These are phyloP conservation scores for Silurus asotus DNA, from an alignment of 2,113 vertebrate species.

Conservation along the genomic window DNA sequence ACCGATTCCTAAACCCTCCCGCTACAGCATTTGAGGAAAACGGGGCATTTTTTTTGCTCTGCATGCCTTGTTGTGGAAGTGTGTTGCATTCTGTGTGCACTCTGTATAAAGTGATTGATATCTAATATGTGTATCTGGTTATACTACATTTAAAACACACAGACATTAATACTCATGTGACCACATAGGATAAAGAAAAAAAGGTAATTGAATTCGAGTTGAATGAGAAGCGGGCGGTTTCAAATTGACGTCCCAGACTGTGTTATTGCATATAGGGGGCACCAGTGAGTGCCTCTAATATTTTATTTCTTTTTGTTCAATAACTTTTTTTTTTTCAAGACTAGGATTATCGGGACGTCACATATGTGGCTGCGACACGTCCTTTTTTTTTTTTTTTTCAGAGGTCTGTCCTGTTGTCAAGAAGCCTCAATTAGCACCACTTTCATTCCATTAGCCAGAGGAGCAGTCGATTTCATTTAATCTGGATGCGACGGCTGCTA, in stretches of 20 bases:
- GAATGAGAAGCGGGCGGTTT: not conserved
- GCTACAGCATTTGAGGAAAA: no score
- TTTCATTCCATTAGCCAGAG: slow-evolving; percentile 55
- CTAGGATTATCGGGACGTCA: not conserved
- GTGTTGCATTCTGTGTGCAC: no score
- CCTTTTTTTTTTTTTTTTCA: no score
- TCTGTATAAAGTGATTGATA: not conserved
- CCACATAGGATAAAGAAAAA: not conserved
- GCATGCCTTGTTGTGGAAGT: no score
- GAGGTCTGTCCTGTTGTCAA: slow-evolving; percentile 23
- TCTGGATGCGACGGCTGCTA: slow-evolving; percentile 51
- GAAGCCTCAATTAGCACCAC: slow-evolving; percentile 44
- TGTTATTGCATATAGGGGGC: not conserved
- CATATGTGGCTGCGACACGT: not conserved
- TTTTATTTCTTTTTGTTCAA: no score
- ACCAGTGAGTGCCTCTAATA: no score
- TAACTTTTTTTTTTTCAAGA: not conserved
- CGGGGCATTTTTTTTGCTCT: no score
- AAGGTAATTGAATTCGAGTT: not conserved
- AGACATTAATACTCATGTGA: not conserved
- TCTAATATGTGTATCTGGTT: not conserved
- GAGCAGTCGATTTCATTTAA: slow-evolving; percentile 59
- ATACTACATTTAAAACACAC: not conserved
- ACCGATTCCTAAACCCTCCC: no score
- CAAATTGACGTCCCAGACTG: not conserved